Evolutionary conservation across 2,113 vertebrate genomes (phyloP).

Genomic region (Cranoglanis bouderius): DNA sequence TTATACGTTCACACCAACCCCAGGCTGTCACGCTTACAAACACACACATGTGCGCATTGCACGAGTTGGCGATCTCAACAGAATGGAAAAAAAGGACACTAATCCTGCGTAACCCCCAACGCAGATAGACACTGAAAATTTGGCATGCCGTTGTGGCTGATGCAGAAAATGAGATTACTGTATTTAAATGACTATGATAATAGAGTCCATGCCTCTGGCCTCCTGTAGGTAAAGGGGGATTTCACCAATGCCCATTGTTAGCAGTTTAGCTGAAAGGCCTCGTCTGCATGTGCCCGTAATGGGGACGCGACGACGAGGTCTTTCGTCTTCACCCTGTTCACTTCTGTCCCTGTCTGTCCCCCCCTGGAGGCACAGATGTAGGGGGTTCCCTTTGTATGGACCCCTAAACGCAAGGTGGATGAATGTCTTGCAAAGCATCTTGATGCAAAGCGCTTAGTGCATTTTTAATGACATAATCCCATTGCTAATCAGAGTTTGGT

Average conservation of each 20-base stretch:
- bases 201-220: conserved; percentile 81
- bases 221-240: conserved; percentile 69
- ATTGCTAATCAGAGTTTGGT: conserved; percentile 71
- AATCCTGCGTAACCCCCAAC: conserved; percentile 61
- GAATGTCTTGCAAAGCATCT: conserved; percentile 56
- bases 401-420: conserved; percentile 49
- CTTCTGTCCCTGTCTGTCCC: conserved; percentile 40
- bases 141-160: conserved; percentile 81
- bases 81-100: conserved; percentile 60
- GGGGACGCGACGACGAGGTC: conserved; percentile 72
- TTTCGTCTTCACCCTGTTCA: conserved; percentile 57
- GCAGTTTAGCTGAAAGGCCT: conserved; percentile 76
- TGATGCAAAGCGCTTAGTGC: conserved; percentile 73
- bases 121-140: conserved; percentile 68
- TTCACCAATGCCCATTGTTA: conserved; percentile 72
- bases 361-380: conserved; percentile 41
- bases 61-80: conserved; percentile 48
- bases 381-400: conserved; percentile 52
- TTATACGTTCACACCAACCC: conserved; percentile 67
- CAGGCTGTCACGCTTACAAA: conserved; percentile 45
- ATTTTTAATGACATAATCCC: conserved; percentile 73
- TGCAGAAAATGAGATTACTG: conserved; percentile 99
- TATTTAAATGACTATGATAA: conserved; percentile 99
- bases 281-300: conserved; percentile 70
- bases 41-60: conserved; percentile 34